Conservation (phyloP, 2,113 vertebrate species). For the Antigone vipio region DNA sequence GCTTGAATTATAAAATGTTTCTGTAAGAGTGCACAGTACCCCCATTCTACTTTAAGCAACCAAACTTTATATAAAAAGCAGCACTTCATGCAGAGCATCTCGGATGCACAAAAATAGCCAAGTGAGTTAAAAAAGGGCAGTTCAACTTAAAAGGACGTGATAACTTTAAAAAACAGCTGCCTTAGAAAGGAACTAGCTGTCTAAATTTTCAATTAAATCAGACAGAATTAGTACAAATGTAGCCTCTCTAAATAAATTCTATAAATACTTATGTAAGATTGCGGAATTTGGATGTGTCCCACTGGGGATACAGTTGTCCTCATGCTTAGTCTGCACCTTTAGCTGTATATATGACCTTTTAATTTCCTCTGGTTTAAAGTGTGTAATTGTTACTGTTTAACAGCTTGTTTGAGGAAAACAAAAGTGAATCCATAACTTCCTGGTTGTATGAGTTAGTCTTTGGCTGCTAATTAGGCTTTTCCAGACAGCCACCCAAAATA, state of each 20-base stretch:
- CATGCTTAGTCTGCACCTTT: neutral
- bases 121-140: conserved; percentile 19
- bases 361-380: neutral
- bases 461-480: neutral
- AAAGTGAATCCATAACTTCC: neutral
- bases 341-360: neutral
- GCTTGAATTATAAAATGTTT: conserved; percentile 56
- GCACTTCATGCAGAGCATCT: conserved; percentile 39
- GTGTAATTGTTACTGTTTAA: neutral
- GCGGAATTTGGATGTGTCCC: neutral
- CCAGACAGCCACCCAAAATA: neutral
- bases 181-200: conserved; percentile 22
- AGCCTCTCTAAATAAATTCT: neutral
- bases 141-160: conserved; percentile 11
- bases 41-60: conserved; percentile 42
- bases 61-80: conserved; percentile 40
- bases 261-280: neutral
- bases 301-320: neutral
- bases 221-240: conserved; percentile 18
- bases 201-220: conserved; percentile 16
- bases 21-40: conserved; percentile 7
- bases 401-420: neutral
- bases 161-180: conserved; percentile 42
- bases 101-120: conserved; percentile 28
- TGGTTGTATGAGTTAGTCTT: neutral